phyloP scores from a whole-genome alignment of 1,140 invertebrate species.

The Papilio dardanus region DNA sequence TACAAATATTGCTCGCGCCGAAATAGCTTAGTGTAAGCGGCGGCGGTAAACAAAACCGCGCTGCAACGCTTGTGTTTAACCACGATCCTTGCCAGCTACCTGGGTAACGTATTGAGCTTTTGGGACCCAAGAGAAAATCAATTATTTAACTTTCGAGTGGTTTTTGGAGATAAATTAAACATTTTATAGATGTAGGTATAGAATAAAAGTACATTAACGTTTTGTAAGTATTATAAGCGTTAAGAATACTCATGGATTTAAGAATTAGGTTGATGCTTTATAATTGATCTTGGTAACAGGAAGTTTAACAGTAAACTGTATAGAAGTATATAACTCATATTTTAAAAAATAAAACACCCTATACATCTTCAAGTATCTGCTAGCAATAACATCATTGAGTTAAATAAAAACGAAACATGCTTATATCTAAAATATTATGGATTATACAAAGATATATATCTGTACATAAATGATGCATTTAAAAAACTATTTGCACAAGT shows the following conservation, averaged over 20 bases:
- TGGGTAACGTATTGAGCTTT: neutral
- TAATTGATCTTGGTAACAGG: neutral
- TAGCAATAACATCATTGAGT: neutral
- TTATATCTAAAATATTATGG: neutral
- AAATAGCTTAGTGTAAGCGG: slow-evolving; percentile 3
- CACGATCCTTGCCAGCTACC: neutral
- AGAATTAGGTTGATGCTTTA: neutral
- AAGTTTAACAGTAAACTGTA: neutral
- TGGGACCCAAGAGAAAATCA: neutral
- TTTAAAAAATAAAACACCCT: neutral
- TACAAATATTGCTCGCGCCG: neutral
- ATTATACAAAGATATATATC: neutral
- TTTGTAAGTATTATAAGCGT: too few relatives aligned
- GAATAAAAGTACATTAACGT: too few relatives aligned
- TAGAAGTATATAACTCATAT: neutral
- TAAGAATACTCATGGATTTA: too few relatives aligned
- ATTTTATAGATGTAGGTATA: too few relatives aligned
- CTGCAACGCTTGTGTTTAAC: neutral
- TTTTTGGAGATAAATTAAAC: too few relatives aligned
- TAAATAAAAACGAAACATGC: neutral
- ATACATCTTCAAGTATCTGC: neutral
- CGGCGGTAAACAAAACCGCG: slow-evolving; percentile 1
- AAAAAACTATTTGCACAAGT: slow-evolving; percentile 30
- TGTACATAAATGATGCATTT: slow-evolving; percentile 18
- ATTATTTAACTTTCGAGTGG: too few relatives aligned